phyloP scores from a whole-genome alignment of 2,888 invertebrate species.

The Deilephila porcellus region DNA sequence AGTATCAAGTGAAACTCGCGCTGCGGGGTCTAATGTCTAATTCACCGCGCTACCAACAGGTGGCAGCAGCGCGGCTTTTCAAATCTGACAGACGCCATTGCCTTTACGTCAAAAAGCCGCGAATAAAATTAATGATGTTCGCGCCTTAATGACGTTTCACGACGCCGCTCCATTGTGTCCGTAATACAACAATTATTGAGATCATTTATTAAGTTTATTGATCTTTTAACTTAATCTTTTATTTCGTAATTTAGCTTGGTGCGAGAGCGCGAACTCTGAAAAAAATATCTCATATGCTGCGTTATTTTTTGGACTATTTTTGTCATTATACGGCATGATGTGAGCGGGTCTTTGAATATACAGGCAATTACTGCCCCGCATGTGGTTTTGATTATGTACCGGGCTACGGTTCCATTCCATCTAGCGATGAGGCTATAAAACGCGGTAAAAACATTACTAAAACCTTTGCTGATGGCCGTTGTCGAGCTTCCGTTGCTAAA shows the following conservation, averaged over 20 bases:
- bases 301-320: slow-evolving; percentile 84
- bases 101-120: slow-evolving; percentile 83
- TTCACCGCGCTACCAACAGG: slow-evolving; percentile 84
- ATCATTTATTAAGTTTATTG: slow-evolving; percentile 86
- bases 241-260: slow-evolving; percentile 84
- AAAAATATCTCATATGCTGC: slow-evolving; percentile 83
- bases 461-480: slow-evolving; percentile 72
- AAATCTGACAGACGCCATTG: slow-evolving; percentile 84
- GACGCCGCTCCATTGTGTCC: slow-evolving; percentile 84
- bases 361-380: slow-evolving; percentile 84
- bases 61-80: slow-evolving; percentile 81
- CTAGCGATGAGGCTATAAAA: slow-evolving; percentile 75
- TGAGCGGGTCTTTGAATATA: slow-evolving; percentile 83
- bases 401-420: slow-evolving; percentile 74
- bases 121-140: slow-evolving; percentile 85
- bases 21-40: slow-evolving; percentile 80
- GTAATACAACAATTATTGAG: slow-evolving; percentile 85
- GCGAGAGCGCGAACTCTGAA: slow-evolving; percentile 81
- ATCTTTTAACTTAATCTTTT: slow-evolving; percentile 85
- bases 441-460: slow-evolving; percentile 77
- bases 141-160: slow-evolving; percentile 84
- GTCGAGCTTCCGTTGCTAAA: slow-evolving; percentile 83
- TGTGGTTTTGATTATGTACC: slow-evolving; percentile 83
- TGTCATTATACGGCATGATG: slow-evolving; percentile 85
- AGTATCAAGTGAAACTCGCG: slow-evolving; percentile 76